Percentiles rank a stretch among this genome's conserved stretches.
Evolutionary conservation across 2,797 vertebrate genomes (phyloP).

Genomic region (Spatula versicolor): DNA sequence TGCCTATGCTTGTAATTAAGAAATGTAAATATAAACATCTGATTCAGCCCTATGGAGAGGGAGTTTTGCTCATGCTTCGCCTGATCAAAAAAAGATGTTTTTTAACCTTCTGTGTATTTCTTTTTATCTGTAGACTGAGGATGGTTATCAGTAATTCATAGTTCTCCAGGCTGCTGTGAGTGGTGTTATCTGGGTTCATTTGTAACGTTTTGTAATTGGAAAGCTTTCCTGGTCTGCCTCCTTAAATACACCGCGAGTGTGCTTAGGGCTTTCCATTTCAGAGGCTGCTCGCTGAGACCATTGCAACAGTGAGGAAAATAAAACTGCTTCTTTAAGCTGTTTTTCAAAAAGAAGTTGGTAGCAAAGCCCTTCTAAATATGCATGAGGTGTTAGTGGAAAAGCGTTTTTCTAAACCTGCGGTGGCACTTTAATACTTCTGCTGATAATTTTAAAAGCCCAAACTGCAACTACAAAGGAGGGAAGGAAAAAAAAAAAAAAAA

Average conservation of each 20-base stretch:
- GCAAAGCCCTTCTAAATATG: conserved; percentile 21
- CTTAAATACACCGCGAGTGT: neutral
- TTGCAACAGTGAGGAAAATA: neutral
- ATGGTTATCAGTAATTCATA: neutral
- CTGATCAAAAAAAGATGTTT: neutral
- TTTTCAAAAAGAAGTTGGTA: neutral
- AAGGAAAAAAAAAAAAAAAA: neutral
- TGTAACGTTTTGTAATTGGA: neutral
- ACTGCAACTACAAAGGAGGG: neutral
- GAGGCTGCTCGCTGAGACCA: neutral
- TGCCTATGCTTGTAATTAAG: neutral
- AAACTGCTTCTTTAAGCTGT: neutral
- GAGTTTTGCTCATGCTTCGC: neutral
- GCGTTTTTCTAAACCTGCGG: conserved; percentile 9
- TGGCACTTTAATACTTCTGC: neutral
- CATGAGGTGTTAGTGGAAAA: neutral
- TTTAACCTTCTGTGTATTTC: neutral
- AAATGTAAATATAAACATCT: neutral
- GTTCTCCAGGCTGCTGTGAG: neutral
- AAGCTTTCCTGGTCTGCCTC: conserved; percentile 7
- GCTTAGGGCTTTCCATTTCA: conserved; percentile 13
- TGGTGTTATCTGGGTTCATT: neutral
- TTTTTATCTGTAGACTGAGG: neutral
- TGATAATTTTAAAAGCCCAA: conserved; percentile 15
- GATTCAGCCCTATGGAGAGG: neutral